These are phyloP conservation scores for Alethe diademata DNA, from an alignment of 2,113 vertebrate species.

Conservation along the genomic window DNA sequence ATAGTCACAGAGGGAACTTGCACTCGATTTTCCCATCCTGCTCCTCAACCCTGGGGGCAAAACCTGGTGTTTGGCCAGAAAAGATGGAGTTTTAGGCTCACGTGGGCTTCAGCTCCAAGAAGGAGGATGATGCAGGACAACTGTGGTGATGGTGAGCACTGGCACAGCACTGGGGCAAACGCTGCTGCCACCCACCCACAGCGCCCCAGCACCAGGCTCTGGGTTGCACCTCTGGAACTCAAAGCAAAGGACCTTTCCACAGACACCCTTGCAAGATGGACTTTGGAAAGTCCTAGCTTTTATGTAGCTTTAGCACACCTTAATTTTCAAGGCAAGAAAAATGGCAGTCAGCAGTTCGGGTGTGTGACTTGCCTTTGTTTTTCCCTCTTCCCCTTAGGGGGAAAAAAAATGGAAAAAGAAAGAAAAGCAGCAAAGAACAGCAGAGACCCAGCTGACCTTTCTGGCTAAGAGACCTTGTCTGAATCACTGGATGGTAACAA, in stretches of 20 bases:
- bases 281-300: not conserved
- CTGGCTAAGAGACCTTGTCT: constrained; percentile 57
- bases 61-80: not conserved
- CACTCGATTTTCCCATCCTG: not conserved
- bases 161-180: not conserved
- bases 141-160: not conserved
- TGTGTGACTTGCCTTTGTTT: not conserved
- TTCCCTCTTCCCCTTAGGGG: not conserved
- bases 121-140: not conserved
- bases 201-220: accelerated
- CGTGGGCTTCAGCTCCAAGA: not conserved
- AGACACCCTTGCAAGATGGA: not conserved
- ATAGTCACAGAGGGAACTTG: accelerated
- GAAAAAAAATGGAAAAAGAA: not conserved
- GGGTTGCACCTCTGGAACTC: not conserved
- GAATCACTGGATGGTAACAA: constrained; percentile 64
- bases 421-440: constrained; percentile 35
- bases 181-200: not conserved
- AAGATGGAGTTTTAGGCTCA: not conserved
- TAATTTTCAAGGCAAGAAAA: constrained; percentile 14
- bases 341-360: not conserved
- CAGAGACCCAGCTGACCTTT: constrained; percentile 61
- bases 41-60: not conserved
- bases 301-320: not conserved
- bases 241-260: not conserved